Evolutionary conservation across 2,113 vertebrate species (phyloP).

Genomic region (Ailuropoda melanoleuca): DNA sequence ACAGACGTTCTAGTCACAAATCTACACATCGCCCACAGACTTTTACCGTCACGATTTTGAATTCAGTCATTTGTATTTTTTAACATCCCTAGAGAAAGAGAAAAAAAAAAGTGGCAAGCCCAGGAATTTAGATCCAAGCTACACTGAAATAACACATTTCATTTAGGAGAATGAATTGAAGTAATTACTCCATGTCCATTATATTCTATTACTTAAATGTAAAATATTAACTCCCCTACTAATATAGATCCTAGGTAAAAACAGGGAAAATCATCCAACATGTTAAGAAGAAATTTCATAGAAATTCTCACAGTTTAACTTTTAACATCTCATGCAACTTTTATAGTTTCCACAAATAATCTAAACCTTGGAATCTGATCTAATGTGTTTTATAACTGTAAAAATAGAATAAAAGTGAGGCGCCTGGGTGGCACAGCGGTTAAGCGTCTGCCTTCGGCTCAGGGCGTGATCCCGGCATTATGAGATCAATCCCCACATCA

Average conservation of each 20-base stretch:
- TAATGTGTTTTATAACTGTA: background rate
- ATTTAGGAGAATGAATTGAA: background rate
- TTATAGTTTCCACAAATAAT: background rate
- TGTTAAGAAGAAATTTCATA: background rate
- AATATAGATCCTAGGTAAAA: background rate
- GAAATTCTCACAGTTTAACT: background rate
- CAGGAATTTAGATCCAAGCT: background rate
- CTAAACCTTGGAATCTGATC: background rate
- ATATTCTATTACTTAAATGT: background rate
- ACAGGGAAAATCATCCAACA: background rate
- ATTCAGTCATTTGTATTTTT: background rate
- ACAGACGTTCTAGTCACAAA: background rate
- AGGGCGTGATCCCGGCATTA: no score
- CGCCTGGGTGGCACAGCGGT: no score
- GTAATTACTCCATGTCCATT: background rate
- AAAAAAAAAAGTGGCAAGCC: background rate
- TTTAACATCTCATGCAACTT: background rate
- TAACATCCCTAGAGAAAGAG: background rate
- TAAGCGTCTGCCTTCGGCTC: no score
- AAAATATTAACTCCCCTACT: constrained; percentile 21
- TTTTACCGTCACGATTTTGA: background rate
- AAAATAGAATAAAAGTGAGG: background rate
- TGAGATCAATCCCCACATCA: no score
- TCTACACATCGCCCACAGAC: background rate
- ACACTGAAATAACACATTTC: background rate